phyloP scores from a whole-genome alignment of 2,113 vertebrate species.

The Eptesicus fuscus region DNA sequence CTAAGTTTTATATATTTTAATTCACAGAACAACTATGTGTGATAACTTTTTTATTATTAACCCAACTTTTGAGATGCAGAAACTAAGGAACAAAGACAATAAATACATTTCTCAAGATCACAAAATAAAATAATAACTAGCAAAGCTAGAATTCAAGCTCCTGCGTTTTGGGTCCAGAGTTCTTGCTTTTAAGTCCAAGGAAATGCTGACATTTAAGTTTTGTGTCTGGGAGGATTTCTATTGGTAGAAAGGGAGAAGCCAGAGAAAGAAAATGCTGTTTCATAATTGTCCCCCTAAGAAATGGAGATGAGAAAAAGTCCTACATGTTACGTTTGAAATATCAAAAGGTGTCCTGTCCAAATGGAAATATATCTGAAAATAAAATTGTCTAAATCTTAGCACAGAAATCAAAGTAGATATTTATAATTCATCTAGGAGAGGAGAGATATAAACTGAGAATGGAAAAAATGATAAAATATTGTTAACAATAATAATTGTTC shows the following conservation, averaged over 20 bases:
- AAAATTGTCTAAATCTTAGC: background rate
- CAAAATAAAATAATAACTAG: background rate
- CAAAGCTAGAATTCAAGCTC: background rate
- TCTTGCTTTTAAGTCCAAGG: background rate
- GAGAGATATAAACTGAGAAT: background rate
- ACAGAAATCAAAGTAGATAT: background rate
- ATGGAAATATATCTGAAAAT: background rate
- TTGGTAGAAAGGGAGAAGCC: background rate
- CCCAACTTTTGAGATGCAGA: background rate
- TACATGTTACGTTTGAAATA: background rate
- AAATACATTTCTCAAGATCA: background rate
- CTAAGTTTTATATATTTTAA: background rate
- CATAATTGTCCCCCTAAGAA: background rate
- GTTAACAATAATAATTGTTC: background rate
- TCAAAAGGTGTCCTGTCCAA: background rate
- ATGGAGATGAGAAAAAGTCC: background rate
- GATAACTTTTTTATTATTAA: background rate
- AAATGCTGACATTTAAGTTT: background rate
- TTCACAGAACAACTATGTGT: background rate
- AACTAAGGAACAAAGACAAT: background rate
- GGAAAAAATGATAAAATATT: background rate
- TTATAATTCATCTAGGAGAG: background rate
- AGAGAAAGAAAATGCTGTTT: background rate
- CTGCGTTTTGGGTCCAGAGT: background rate
- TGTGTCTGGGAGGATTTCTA: background rate